phyloP scores from a whole-genome alignment of 2,797 vertebrate genomes.

The Megaceryle alcyon region DNA sequence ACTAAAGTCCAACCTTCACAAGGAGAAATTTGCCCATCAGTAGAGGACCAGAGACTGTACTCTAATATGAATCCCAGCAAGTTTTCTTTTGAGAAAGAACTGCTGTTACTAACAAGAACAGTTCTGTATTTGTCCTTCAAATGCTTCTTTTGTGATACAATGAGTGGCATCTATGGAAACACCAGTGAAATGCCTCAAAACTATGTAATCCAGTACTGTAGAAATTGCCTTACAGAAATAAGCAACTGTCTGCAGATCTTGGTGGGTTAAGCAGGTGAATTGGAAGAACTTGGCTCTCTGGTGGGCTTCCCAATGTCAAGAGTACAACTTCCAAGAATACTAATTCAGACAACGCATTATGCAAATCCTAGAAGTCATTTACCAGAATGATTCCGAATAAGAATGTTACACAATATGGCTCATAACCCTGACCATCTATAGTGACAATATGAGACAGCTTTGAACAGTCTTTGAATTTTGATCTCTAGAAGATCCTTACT shows the following conservation, averaged over 20 bases:
- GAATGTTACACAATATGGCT: background rate
- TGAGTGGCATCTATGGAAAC: background rate
- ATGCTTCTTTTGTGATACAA: background rate
- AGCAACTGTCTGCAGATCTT: background rate
- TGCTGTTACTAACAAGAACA: background rate
- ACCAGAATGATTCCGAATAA: background rate
- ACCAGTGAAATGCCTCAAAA: background rate
- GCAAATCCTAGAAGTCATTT: background rate
- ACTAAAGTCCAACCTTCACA: background rate
- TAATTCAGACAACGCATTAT: background rate
- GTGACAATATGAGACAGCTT: background rate
- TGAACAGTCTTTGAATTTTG: background rate
- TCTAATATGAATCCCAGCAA: background rate
- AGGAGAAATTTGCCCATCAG: background rate
- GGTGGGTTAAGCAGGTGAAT: background rate
- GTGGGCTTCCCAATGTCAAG: background rate
- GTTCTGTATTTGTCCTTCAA: background rate
- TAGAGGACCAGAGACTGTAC: background rate
- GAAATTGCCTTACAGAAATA: background rate
- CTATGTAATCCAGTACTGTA: background rate
- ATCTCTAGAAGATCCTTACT: background rate
- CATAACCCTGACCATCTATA: background rate
- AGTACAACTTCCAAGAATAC: background rate
- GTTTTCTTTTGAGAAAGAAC: background rate
- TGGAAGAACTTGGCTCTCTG: background rate